A percentile compares a stretch with the other conserved stretches of the same genome.
Evolutionary conservation across 2,888 invertebrate species (phyloP).

Genomic region (Nematopogon swammerdamellus): DNA sequence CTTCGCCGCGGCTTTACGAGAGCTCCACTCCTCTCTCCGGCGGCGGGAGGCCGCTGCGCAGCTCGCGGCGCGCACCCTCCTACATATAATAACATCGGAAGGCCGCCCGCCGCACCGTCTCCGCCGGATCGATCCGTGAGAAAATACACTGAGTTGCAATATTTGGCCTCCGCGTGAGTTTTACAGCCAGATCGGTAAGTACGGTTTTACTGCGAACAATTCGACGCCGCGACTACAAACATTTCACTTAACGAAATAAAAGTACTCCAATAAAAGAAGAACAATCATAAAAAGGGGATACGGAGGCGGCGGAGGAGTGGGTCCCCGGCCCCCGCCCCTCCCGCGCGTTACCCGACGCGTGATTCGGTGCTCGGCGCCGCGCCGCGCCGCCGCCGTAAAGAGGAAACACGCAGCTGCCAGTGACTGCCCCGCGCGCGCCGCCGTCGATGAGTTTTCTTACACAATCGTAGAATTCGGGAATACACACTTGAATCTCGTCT

Average conservation of each 20-base stretch:
- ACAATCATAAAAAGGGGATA: conserved; percentile 49
- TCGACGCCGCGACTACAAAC: neutral
- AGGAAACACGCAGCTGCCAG: neutral
- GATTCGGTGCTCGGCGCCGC: neutral
- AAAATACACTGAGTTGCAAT: neutral
- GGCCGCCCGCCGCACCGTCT: neutral
- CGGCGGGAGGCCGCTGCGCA: no score
- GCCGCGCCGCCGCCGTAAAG: neutral
- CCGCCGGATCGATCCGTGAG: neutral
- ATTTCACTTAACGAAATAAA: conserved; percentile 53
- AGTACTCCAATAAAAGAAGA: conserved; percentile 55
- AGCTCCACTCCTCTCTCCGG: no score
- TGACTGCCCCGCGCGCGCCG: no score
- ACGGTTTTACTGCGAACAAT: conserved; percentile 39
- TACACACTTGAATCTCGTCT: no score
- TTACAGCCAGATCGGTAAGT: conserved; percentile 45
- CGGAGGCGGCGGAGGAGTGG: no score
- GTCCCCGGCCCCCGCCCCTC: no score
- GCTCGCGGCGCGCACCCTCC: no score
- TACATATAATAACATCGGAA: neutral
- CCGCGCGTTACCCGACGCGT: conserved; percentile 14
- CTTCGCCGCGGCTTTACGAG: neutral
- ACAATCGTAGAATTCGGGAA: no score
- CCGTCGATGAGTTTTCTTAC: no score
- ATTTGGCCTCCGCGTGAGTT: conserved; percentile 24